A percentile compares a stretch with the other conserved stretches of the same genome.
Conservation (phyloP, 1,140 invertebrate species). For the Aphelenchoides fujianensis region DNA sequence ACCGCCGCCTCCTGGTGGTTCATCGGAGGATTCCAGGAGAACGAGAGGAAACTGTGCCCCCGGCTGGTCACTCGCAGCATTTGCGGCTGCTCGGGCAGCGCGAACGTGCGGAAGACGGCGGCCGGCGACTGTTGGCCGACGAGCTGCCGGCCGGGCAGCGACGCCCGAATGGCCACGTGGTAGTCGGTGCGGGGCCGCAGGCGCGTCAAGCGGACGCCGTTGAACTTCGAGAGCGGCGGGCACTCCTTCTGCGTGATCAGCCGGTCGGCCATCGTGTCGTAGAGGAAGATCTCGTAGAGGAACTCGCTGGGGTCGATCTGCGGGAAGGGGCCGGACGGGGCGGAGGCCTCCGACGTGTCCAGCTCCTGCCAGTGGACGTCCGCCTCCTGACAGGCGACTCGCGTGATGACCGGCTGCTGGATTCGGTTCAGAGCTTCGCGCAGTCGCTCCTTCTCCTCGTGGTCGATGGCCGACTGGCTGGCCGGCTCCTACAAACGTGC, state of each 20-base stretch:
- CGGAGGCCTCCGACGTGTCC: constrained; percentile 57
- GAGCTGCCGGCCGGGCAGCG: constrained; percentile 50
- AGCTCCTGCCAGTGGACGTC: constrained; percentile 54
- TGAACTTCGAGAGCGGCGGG: constrained; percentile 26
- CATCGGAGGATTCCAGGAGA: constrained; percentile 39
- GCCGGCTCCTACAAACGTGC: background rate
- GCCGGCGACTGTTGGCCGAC: constrained; percentile 46
- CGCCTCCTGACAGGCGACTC: constrained; percentile 36
- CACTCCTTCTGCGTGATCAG: constrained; percentile 17
- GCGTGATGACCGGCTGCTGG: constrained; percentile 37
- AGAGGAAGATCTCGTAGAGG: constrained; percentile 52
- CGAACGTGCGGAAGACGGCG: constrained; percentile 40
- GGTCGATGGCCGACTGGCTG: constrained; percentile 37
- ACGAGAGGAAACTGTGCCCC: constrained; percentile 20
- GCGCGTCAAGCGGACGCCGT: constrained; percentile 33
- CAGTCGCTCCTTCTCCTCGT: constrained; percentile 52
- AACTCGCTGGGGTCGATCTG: constrained; percentile 59
- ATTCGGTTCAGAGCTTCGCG: constrained; percentile 46
- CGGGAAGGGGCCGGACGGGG: constrained; percentile 57
- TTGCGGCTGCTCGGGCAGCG: constrained; percentile 42
- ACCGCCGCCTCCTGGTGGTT: constrained; percentile 44
- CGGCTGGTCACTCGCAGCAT: constrained; percentile 31
- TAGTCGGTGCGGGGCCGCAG: constrained; percentile 52
- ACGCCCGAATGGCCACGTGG: constrained; percentile 46
- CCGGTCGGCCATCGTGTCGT: constrained; percentile 28